Evolutionary conservation across 2,113 vertebrate genomes (phyloP), one percentile per base, ranked within the genome.

Genomic region (Petrocephalus zakoni): DNA sequence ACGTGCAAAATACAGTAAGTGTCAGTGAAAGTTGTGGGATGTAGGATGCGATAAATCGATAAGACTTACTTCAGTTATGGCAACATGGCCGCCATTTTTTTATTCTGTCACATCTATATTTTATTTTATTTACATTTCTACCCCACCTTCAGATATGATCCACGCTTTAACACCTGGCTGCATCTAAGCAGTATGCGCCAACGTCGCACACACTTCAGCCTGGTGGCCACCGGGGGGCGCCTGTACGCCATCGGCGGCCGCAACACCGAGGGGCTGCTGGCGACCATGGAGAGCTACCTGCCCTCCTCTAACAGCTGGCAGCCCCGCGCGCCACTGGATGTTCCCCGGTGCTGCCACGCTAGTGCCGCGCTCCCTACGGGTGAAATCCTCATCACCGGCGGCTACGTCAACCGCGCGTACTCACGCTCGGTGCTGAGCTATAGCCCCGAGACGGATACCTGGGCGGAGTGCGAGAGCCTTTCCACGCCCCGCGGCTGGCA

Each of bases 151-250:
- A 97, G 96, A 92, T 97, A 96, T 0, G 96, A 97, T 88, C 96
- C 96, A 0, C 95, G 96, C 86, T 97, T 97, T 92, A 96, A 96
- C 93, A 96, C 94, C 75, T 97, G 96, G 96, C 93, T 97, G 68
- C 97, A 97, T 91, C 90, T 97, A 92, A 93, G 95, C 92, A 95
- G 95, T 93, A 96, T 96, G 96, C 94, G 94, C 13, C 96, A 97
- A 89, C 93, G 94, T 22, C 95, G 96, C 85, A 97, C 96, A 0
- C 96, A 97, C 93, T 97, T 97, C 94, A 96, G 96, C 55, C 94
- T 97, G 88, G 95, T 92, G 0, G 91, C 96, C 88, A 96, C 94
- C 46, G 89, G 94, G 0, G 96, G 96, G 10, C 95, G 95, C 17
- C 94, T 97, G 91, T 96, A 95, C 0, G 96, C 97, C 17, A 92